phyloP scores from a whole-genome alignment of 2,888 invertebrate genomes.

The Neelides folsomi region DNA sequence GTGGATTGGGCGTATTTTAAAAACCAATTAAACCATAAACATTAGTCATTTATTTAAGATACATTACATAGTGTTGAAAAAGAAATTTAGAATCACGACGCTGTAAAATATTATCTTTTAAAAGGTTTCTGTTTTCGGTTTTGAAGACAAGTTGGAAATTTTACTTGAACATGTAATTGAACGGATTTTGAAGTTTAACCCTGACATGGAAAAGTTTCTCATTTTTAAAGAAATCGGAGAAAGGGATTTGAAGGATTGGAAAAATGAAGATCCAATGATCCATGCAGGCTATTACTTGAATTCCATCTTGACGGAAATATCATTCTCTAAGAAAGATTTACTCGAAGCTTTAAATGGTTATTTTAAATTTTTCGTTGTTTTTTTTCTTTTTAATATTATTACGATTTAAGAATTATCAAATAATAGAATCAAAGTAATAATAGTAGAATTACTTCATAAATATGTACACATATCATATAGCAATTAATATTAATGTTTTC shows the following conservation, averaged over 20 bases:
- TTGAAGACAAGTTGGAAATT: conserved; percentile 74
- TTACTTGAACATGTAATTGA: conserved; percentile 75
- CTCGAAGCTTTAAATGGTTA: conserved; percentile 64
- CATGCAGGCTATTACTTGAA: conserved; percentile 57
- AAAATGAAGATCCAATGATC: conserved; percentile 74
- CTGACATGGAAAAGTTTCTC: conserved; percentile 63
- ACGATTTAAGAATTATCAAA: no score
- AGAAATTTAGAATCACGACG: no score
- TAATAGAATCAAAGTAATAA: no score
- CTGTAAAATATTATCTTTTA: no score
- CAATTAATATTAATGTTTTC: conserved; percentile 31
- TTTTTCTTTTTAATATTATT: no score
- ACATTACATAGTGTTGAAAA: no score
- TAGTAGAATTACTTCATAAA: no score
- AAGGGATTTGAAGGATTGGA: conserved; percentile 71
- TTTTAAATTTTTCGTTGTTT: no score
- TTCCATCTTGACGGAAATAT: conserved; percentile 62
- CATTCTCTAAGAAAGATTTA: conserved; percentile 81
- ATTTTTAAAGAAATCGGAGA: conserved; percentile 71
- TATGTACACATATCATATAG: no score
- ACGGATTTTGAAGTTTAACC: conserved; percentile 66
- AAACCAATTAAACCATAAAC: conserved; percentile 47
- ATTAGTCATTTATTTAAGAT: conserved; percentile 7
- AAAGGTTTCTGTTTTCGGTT: conserved; percentile 71
- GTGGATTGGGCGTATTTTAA: conserved; percentile 63